These are phyloP conservation scores for Dinocampus coccinellae DNA, from an alignment of 2,888 invertebrate species.

Conservation along the genomic window DNA sequence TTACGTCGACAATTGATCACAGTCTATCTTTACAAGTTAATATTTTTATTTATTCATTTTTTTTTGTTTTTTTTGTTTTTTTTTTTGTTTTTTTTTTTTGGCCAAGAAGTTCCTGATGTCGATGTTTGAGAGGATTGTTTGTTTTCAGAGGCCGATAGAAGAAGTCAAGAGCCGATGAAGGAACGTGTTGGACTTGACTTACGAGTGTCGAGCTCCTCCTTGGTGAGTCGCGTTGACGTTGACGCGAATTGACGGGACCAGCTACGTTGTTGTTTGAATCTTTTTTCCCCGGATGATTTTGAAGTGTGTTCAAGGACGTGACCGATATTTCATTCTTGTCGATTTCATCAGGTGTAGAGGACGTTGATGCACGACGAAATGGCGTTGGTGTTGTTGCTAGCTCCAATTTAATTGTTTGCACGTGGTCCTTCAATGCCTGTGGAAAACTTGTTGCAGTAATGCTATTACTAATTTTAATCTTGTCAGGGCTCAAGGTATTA, in stretches of 20 bases:
- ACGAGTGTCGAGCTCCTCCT: slow-evolving; percentile 43
- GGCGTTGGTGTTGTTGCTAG: slow-evolving; percentile 8
- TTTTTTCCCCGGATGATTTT: slow-evolving; percentile 18
- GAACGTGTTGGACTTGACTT: slow-evolving; percentile 40
- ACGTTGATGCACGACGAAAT: slow-evolving; percentile 20
- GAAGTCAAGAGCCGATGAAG: slow-evolving; percentile 30
- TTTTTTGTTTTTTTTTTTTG: slow-evolving; percentile 1
- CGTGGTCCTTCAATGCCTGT: neutral
- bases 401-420: slow-evolving; percentile 4
- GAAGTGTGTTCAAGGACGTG: slow-evolving; percentile 12
- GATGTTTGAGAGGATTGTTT: slow-evolving; percentile 14
- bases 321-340: slow-evolving; percentile 41
- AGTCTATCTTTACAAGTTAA: slow-evolving; percentile 4
- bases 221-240: slow-evolving; percentile 32
- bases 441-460: neutral
- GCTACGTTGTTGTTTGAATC: neutral
- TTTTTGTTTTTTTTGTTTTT: neutral
- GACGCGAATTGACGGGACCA: slow-evolving; percentile 21
- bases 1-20: slow-evolving; percentile 18
- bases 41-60: slow-evolving; percentile 2
- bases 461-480: neutral
- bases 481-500: neutral
- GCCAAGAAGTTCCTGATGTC: slow-evolving; percentile 27
- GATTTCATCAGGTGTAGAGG: slow-evolving; percentile 28
- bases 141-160: slow-evolving; percentile 28